These are phyloP conservation scores for Branchinecta sandiegonensis DNA, from an alignment of 2,888 invertebrate genomes.

Conservation along the genomic window DNA sequence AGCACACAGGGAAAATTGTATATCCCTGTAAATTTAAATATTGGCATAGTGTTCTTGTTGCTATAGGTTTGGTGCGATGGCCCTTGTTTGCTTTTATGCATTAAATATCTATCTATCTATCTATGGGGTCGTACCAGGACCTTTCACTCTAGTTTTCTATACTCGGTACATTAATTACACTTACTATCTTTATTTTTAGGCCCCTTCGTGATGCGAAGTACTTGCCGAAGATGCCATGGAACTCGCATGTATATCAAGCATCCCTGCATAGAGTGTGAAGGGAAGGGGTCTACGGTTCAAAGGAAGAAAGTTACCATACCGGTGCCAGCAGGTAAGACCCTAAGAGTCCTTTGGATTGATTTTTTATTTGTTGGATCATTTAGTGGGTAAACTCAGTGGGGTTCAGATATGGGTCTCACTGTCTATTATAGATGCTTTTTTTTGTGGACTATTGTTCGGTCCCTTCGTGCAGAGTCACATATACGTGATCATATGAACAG, in stretches of 20 bases:
- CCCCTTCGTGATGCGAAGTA: conserved; percentile 91
- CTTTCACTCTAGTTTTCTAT: neutral
- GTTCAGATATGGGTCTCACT: no score
- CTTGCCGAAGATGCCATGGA: conserved; percentile 82
- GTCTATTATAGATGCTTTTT: no score
- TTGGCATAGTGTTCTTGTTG: no score
- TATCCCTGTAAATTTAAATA: no score
- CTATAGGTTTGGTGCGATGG: neutral
- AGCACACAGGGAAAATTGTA: no score
- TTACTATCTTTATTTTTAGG: conserved; percentile 39
- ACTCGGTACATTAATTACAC: neutral
- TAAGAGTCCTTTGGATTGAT: neutral
- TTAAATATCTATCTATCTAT: no score
- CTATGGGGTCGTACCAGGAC: neutral
- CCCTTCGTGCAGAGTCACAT: no score
- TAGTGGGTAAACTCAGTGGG: no score
- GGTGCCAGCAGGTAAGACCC: conserved; percentile 57
- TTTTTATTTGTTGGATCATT: no score
- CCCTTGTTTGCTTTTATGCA: no score
- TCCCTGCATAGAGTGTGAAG: conserved; percentile 83
- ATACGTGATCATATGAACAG: no score
- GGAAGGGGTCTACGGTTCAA: conserved; percentile 79
- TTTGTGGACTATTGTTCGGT: no score
- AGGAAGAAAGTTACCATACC: conserved; percentile 77
- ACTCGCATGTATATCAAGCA: conserved; percentile 69